These are phyloP conservation scores for Vultur gryphus DNA, from an alignment of 2,797 vertebrate species.

Conservation along the genomic window DNA sequence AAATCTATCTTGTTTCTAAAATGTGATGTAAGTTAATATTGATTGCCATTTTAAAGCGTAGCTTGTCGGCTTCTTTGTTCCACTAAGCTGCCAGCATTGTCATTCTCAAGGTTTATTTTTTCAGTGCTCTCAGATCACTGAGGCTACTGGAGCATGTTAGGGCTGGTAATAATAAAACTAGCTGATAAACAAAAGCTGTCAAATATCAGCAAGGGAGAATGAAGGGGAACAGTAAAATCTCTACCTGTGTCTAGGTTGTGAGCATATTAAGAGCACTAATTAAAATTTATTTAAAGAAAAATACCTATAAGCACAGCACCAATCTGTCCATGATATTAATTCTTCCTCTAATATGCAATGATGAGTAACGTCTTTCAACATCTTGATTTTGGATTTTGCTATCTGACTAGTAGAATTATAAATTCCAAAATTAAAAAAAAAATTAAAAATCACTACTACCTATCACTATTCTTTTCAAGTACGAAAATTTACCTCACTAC, in stretches of 20 bases:
- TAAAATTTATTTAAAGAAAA: neutral
- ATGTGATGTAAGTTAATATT: constrained; percentile 24
- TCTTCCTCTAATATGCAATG: neutral
- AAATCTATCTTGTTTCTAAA: neutral
- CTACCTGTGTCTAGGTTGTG: neutral
- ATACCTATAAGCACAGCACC: neutral
- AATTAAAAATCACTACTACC: neutral
- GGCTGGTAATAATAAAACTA: neutral
- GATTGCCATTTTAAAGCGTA: constrained; percentile 29
- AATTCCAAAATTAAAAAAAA: neutral
- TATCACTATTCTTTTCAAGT: neutral
- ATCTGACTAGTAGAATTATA: neutral
- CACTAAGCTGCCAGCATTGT: constrained; percentile 16
- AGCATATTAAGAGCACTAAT: neutral
- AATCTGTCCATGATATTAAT: neutral
- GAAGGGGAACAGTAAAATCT: neutral
- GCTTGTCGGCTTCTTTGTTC: neutral
- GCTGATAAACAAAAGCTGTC: constrained; percentile 40
- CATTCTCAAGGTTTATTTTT: constrained; percentile 32
- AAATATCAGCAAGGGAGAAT: neutral
- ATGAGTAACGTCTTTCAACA: neutral
- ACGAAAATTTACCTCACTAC: neutral
- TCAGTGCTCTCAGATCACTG: neutral
- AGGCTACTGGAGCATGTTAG: constrained; percentile 18
- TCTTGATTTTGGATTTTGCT: neutral